Evolutionary conservation across 1,140 invertebrate genomes (phyloP), one percentile per base, ranked within the genome.

Genomic region (Drosophila busckii): DNA sequence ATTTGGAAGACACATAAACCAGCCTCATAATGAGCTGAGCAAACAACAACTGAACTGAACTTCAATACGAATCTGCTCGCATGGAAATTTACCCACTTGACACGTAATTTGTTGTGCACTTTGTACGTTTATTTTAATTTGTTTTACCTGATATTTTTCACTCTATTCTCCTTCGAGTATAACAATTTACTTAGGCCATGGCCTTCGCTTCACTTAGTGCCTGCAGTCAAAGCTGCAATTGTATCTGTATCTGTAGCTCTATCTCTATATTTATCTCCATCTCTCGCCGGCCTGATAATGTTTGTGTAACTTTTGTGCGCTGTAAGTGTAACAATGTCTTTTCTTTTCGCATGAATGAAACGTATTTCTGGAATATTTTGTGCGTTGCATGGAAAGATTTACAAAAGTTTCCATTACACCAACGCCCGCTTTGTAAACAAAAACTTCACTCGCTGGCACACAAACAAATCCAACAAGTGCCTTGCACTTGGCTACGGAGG

Each of bases 21-120:
- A 19, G 20, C 56, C 29, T 58, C 58, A 56, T 76, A 76, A 76
- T 76, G 70, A 76, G 48, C 48, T 50, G 29, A 6, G 71, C 46
- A 76, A 76, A 76, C 52, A 66, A 15, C 25, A 29, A 20, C 25
- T n/a, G n/a, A 58, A 31, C 53, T n/a, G n/a, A 59, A 52, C 20
- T 35, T 52, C 23, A 56, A 58, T 29, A 42, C 38, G 41, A 46
- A 49, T 4, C 17, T 42, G 44, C 41, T 48, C 62, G 46, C 64
- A 65, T 82, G 73, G 73, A 80, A 78, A 65, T 60, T 80, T 78
- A 80, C 75, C 73, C 68, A 69, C 53, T 78, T 78, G 63, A 59
- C 73, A 78, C 73, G 38, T 78, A 37, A 13, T 13, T 9, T 38
- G 40, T 41, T 34, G 28, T 32, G 16, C 20, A 22, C 38, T 16